phyloP scores from a whole-genome alignment of 2,113 vertebrate genomes.

The Drymodes brunneopygia region DNA sequence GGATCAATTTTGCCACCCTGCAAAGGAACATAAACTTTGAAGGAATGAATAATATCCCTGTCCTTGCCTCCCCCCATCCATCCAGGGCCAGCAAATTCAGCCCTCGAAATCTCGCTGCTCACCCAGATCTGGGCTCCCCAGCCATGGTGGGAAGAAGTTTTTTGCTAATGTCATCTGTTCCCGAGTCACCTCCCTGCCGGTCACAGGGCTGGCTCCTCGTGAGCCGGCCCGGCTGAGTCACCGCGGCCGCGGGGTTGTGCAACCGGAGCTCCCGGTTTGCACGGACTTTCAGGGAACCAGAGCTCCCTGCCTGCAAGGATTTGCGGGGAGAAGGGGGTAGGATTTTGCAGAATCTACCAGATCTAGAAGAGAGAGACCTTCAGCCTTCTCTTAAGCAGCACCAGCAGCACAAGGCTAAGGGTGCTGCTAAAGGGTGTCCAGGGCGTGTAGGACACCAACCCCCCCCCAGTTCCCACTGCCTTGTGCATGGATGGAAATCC shows the following conservation, averaged over 20 bases:
- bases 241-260: rapidly evolving
- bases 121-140: neutral
- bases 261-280: neutral
- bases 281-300: neutral
- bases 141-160: neutral
- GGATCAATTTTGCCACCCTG: neutral
- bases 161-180: neutral
- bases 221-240: neutral
- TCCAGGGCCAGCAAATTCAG: neutral
- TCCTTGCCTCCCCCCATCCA: neutral
- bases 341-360: neutral
- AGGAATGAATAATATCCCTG: rapidly evolving
- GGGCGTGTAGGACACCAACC: neutral
- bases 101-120: neutral
- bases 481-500: neutral
- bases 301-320: neutral
- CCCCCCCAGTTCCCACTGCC: neutral
- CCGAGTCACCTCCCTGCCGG: neutral
- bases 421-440: neutral
- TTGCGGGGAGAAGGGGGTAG: neutral
- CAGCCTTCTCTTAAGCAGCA: neutral
- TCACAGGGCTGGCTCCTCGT: neutral
- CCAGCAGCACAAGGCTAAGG: neutral
- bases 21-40: neutral
- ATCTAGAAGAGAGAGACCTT: neutral